phyloP scores from a whole-genome alignment of 2,797 vertebrate genomes.

The Bovichtus diacanthus region DNA sequence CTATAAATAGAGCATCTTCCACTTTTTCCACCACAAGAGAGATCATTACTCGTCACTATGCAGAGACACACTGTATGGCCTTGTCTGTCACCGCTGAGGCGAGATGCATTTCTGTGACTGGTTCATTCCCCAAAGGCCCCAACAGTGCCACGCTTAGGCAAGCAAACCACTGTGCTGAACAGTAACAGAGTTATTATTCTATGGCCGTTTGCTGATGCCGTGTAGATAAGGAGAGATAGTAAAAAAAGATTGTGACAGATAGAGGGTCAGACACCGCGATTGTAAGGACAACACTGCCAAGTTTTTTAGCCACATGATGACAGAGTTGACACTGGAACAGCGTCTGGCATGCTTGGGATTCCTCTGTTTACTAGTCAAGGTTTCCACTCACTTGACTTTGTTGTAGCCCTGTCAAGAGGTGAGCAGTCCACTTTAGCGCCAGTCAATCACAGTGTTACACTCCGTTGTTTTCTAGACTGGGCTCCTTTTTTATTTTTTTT shows the following conservation, averaged over 20 bases:
- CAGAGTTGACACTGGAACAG: slow-evolving; percentile 41
- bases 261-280: slow-evolving; percentile 39
- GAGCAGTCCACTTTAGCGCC: slow-evolving; percentile 61
- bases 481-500: slow-evolving; percentile 1
- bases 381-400: slow-evolving; percentile 72
- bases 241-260: slow-evolving; percentile 65
- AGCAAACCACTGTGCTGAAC: slow-evolving; percentile 46
- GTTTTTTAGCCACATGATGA: slow-evolving; percentile 61
- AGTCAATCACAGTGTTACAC: slow-evolving; percentile 50
- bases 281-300: slow-evolving; percentile 35
- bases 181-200: slow-evolving; percentile 40
- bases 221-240: slow-evolving; percentile 44
- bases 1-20: too few relatives aligned
- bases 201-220: slow-evolving; percentile 25
- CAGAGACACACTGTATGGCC: slow-evolving; percentile 41
- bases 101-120: slow-evolving; percentile 49
- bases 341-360: slow-evolving; percentile 40
- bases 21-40: slow-evolving; percentile 42
- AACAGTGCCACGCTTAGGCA: slow-evolving; percentile 45
- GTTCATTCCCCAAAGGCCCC: slow-evolving; percentile 39
- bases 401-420: slow-evolving; percentile 48
- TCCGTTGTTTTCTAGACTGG: slow-evolving; percentile 25
- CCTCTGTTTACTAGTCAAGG: slow-evolving; percentile 59
- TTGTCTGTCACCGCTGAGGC: slow-evolving; percentile 67
- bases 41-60: slow-evolving; percentile 51